phyloP scores from a whole-genome alignment of 2,888 invertebrate species.

The Drosophila siamana region DNA sequence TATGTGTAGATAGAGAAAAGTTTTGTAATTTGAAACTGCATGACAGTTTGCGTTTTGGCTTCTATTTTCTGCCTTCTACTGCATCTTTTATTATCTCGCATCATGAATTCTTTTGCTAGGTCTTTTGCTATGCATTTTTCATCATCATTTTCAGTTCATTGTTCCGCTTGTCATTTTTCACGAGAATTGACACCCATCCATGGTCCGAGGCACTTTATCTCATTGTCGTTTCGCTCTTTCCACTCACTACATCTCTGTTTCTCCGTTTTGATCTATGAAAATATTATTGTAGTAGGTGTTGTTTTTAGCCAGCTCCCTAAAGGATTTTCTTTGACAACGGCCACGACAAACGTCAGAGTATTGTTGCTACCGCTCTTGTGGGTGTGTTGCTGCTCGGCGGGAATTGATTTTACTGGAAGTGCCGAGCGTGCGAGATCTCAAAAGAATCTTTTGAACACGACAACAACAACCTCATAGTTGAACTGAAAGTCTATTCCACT shows the following conservation, averaged over 20 bases:
- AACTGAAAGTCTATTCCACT: not conserved
- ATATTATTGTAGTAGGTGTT: slow-evolving; percentile 64
- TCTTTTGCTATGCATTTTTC: slow-evolving; percentile 57
- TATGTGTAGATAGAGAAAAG: slow-evolving; percentile 18
- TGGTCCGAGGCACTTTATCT: slow-evolving; percentile 44
- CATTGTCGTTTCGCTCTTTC: slow-evolving; percentile 17
- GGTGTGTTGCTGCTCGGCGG: slow-evolving; percentile 45
- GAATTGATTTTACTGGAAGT: slow-evolving; percentile 56
- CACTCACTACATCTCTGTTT: slow-evolving; percentile 19
- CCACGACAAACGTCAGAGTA: not conserved
- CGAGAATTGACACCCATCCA: slow-evolving; percentile 68
- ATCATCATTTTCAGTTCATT: slow-evolving; percentile 39
- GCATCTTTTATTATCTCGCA: slow-evolving; percentile 28
- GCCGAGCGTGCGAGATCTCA: slow-evolving; percentile 9
- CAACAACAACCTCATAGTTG: slow-evolving; percentile 6
- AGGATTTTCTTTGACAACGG: slow-evolving; percentile 59
- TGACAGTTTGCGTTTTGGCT: slow-evolving; percentile 76
- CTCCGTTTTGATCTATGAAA: slow-evolving; percentile 65
- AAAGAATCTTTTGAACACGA: slow-evolving; percentile 24
- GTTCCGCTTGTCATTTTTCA: slow-evolving; percentile 68
- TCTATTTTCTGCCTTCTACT: slow-evolving; percentile 40
- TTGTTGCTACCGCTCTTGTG: slow-evolving; percentile 5
- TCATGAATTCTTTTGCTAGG: slow-evolving; percentile 17
- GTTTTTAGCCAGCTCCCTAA: slow-evolving; percentile 63
- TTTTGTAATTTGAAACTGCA: slow-evolving; percentile 75